Base-by-base conservation (phyloP, 1,140 invertebrate species). In the Neoseiulus cucumeris region DNA sequence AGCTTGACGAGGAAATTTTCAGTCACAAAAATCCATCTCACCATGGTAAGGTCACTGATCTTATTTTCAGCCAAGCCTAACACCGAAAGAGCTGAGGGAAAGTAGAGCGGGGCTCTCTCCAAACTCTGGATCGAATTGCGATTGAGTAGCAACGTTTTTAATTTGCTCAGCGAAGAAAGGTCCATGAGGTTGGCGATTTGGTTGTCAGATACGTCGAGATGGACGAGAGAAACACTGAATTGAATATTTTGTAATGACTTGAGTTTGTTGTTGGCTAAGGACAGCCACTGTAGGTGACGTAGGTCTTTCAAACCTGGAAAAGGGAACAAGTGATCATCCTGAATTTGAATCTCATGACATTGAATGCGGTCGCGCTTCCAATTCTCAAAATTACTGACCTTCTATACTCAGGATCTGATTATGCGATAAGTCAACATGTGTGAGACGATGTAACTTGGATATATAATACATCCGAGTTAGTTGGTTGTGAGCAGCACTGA, bases 401-500 rank as follows among this genome's bases (percentile, higher is more conserved):
- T 93, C 89, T 71, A 92, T 90, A 29, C 84, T 85, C 7, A 89
- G 79, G 67, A 93, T 89, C 64, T 85, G 84, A 78, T 92, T 93
- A 74, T 89, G 84, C 59, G 87, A 84, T 29, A 93, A 79, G 76
- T 89, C 87, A 68, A 93, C 75, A 28, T 85, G 82, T 17, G 86
- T 83, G 42, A 92, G 77, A 73, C 85, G 84, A 69, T 84, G 82
- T 47, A 92, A 77, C 65, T 84, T 81, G 64, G 84, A 84, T 30
- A 93, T 84, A 64, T 87, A 86, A 76, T 85, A 85, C 87, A 93
- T 91, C 41, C 87, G 25, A 1, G 51, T 59, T 6, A 59, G 22
- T 25, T 59, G 51, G 9, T 59, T 59, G 51, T 59, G 25, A 14
- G 17, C 42, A 30, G 22, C n/a, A 33, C 69, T 67, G 79, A 90